phyloP scores from a whole-genome alignment of 1,140 invertebrate genomes.

The Drosophila seguyi region DNA sequence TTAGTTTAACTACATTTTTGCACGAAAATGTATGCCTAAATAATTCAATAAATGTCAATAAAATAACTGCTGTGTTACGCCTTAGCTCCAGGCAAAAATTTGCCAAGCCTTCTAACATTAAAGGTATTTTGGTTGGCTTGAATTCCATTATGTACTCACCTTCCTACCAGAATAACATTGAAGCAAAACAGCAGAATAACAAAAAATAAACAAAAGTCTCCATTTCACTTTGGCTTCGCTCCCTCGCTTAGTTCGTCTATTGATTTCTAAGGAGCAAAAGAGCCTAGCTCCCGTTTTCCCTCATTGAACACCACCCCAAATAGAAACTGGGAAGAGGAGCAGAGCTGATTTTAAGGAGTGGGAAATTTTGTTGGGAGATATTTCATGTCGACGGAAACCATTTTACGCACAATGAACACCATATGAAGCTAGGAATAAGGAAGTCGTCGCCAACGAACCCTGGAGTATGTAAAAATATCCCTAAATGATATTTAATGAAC shows the following conservation, averaged over 20 bases:
- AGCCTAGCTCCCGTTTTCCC: not conserved
- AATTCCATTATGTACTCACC: constrained; percentile 18
- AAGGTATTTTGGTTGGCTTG: constrained; percentile 8
- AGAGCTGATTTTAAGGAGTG: not conserved
- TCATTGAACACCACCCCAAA: constrained; percentile 8
- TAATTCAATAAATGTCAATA: constrained; percentile 24
- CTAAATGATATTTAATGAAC: not conserved
- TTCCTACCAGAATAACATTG: constrained; percentile 10
- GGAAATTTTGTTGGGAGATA: constrained; percentile 2
- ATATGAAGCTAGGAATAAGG: constrained; percentile 5
- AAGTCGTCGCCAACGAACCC: constrained; percentile 4
- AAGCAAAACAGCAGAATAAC: constrained; percentile 14
- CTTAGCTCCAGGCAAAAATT: not conserved
- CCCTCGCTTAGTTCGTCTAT: constrained; percentile 1
- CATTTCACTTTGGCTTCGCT: constrained; percentile 21
- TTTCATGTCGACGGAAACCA: constrained; percentile 21
- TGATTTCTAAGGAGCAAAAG: not conserved
- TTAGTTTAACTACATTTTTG: not conserved
- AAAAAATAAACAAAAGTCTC: constrained; percentile 44
- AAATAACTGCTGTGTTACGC: not conserved
- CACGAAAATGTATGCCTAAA: not conserved
- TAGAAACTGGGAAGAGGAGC: not conserved
- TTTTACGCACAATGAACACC: constrained; percentile 17
- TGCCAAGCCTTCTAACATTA: constrained; percentile 14
- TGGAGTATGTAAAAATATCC: not conserved